phyloP scores from a whole-genome alignment of 2,797 vertebrate species.

The Acrocephalus scirpaceus region DNA sequence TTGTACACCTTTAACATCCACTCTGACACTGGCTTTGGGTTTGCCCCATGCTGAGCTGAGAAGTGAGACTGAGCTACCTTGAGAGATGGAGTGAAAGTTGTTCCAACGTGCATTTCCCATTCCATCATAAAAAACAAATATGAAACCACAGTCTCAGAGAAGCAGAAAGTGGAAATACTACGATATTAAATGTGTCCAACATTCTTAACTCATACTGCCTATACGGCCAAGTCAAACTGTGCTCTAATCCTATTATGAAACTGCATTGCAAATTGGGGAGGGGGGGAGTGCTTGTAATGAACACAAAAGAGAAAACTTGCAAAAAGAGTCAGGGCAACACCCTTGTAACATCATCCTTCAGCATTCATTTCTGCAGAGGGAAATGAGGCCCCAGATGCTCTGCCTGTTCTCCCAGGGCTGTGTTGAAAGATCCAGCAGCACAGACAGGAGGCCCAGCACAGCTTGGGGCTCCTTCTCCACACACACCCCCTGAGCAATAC shows the following conservation, averaged over 20 bases:
- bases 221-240: neutral
- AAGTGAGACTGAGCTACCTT: neutral
- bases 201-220: neutral
- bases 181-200: neutral
- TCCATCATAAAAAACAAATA: neutral
- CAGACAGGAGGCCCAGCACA: neutral
- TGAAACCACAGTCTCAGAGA: neutral
- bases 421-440: neutral
- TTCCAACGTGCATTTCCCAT: neutral
- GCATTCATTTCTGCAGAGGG: neutral
- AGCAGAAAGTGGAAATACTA: neutral
- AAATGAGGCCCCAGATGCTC: slow-evolving; percentile 6
- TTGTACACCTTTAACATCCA: neutral
- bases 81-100: rapidly evolving
- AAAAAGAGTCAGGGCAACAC: slow-evolving; percentile 19
- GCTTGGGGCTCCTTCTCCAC: neutral
- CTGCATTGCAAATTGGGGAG: neutral
- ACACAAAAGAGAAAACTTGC: slow-evolving; percentile 5
- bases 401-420: neutral
- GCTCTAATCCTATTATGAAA: slow-evolving; percentile 26
- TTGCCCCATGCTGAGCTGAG: neutral
- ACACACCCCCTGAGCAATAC: neutral
- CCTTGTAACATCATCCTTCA: slow-evolving; percentile 46
- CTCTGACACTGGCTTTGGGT: neutral
- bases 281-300: neutral